Base-by-base conservation (phyloP, 1,140 invertebrate species). In the Cotesia vestalis region DNA sequence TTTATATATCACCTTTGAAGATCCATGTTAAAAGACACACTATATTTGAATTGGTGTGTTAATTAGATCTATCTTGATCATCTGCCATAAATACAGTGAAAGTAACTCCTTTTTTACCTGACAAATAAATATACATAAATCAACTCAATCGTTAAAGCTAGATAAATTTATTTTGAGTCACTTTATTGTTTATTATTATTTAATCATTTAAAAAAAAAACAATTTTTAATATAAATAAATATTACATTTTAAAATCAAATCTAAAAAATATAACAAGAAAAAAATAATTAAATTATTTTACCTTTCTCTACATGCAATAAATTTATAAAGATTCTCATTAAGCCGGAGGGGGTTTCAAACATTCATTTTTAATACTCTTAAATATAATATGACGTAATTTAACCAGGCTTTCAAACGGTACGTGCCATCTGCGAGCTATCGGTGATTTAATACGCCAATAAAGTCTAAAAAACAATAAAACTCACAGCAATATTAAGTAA, bases 231-330 rank as follows among this genome's bases (percentile, higher is more conserved):
- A n/a, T n/a, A 27, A 27, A 27, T 27, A 27, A 27, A 27, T 27
- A 2, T 27, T 27, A 27, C 0, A 27, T 27, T 27, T 2, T 27
- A 2, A 27, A 27, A 27, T 27, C 27, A 27, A 14, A 55, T 55
- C 3, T 55, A n/a, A 55, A 55, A 14, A 55, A 14, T 55, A 14
- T 27, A 34, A 27, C 17, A 59, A 59, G 17, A 20, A 20, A 20
- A 59, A 20, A 59, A 20, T 27, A 59, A 20, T 27, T 27, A 8
- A 59, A 20, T 27, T 20, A 59, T 59, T 55, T 14, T 59, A 59
- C 57, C 57, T 59, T 59, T 59, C 57, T 59, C 57, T 27, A 20
- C 17, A 9, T 59, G 57, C 20, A 59, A 59, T 59, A 59, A 59
- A 59, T 59, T 59, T 17, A 59, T 27, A 20, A 59, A 27, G 57